Conservation (phyloP, 2,888 invertebrate species). For the Malacosoma neustria region DNA sequence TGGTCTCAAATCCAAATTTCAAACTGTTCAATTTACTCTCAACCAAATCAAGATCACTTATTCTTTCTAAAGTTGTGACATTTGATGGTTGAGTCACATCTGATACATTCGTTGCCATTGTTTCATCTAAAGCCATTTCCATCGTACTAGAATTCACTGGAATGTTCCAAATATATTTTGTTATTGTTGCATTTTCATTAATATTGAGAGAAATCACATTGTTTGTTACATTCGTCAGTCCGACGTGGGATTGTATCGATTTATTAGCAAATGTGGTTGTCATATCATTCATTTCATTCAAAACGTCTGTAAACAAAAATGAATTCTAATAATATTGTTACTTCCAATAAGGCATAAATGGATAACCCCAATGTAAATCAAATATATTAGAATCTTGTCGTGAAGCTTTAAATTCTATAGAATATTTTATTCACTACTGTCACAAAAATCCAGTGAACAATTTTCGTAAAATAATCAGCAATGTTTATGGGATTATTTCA, state of each 20-base stretch:
- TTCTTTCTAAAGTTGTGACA: constrained; percentile 54
- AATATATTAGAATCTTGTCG: too few species aligned
- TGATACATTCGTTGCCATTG: constrained; percentile 14
- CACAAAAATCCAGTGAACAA: too few species aligned
- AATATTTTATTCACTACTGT: too few species aligned
- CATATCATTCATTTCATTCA: constrained; percentile 54
- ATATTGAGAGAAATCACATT: constrained; percentile 13
- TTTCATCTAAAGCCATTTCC: constrained; percentile 25
- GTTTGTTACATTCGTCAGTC: constrained; percentile 13
- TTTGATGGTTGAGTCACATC: constrained; percentile 41
- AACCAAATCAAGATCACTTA: constrained; percentile 56
- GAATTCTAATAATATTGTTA: not conserved
- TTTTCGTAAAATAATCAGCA: too few species aligned
- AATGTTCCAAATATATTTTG: constrained; percentile 39
- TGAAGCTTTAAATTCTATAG: too few species aligned
- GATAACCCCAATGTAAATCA: too few species aligned
- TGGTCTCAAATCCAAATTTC: constrained; percentile 49
- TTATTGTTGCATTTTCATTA: constrained; percentile 26
- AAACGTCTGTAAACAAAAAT: constrained; percentile 41
- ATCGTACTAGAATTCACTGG: constrained; percentile 27
- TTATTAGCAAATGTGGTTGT: constrained; percentile 30
- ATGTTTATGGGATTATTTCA: too few species aligned
- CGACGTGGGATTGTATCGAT: constrained; percentile 7
- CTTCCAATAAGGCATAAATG: not conserved
- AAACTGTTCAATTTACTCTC: constrained; percentile 53